Evolutionary conservation across 64 coral and sea anemone species (phyloP).

Genomic region (Astreopora myriophthalma): DNA sequence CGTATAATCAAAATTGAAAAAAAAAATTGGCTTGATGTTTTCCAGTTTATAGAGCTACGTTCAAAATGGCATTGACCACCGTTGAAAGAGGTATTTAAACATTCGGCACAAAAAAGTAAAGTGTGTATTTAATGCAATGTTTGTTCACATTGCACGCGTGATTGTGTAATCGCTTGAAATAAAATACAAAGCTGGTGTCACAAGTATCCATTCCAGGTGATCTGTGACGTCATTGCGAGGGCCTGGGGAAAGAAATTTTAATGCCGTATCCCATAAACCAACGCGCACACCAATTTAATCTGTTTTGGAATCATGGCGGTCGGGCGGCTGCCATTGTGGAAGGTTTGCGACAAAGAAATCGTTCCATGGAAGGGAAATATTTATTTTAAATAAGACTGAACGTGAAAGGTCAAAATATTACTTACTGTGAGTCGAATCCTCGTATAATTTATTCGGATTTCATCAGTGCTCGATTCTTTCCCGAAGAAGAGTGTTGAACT

Average conservation of each 20-base stretch:
- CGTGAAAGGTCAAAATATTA: slow-evolving; percentile 15
- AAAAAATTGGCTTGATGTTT: no score
- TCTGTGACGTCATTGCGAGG: background rate
- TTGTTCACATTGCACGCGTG: no score
- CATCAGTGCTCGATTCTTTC: slow-evolving; percentile 22
- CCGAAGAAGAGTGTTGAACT: slow-evolving; percentile 3
- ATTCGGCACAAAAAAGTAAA: no score
- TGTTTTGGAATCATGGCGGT: slow-evolving; percentile 16
- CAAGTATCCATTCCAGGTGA: no score
- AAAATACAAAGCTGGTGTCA: no score
- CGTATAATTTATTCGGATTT: background rate
- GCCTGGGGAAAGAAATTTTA: background rate
- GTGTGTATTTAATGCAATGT: no score
- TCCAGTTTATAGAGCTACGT: no score
- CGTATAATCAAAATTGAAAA: no score
- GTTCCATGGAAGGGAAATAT: background rate
- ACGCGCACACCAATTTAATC: background rate
- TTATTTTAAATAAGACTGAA: background rate
- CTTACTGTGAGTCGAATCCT: slow-evolving; percentile 1
- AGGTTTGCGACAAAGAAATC: slow-evolving; percentile 9
- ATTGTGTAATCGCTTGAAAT: no score
- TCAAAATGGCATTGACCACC: no score
- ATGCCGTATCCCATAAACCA: background rate
- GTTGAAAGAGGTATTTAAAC: no score
- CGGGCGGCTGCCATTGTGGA: background rate